phyloP scores from a whole-genome alignment of 2,797 vertebrate genomes.

The Ficedula albicollis region DNA sequence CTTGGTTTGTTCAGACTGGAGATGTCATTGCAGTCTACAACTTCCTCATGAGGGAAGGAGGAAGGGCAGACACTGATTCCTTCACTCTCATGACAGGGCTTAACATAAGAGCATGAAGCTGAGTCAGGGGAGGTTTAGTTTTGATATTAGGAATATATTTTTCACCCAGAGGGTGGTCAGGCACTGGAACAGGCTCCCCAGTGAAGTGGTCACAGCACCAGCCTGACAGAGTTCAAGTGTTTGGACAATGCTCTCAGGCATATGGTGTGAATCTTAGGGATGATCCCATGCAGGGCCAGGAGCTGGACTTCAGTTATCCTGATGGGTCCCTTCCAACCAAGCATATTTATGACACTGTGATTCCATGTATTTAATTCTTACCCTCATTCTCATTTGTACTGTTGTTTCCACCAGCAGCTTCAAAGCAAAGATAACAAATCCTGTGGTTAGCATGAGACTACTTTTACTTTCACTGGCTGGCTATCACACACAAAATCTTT shows the following conservation, averaged over 20 bases:
- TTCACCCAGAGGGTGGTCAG: not conserved
- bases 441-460: not conserved
- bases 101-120: not conserved
- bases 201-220: not conserved
- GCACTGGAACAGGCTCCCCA: not conserved
- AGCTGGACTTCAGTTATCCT: not conserved
- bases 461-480: not conserved
- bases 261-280: not conserved
- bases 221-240: not conserved
- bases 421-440: not conserved
- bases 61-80: not conserved
- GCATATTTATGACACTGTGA: not conserved
- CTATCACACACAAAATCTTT: not conserved
- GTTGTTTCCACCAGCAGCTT: not conserved
- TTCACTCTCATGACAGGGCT: not conserved
- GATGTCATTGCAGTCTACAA: not conserved
- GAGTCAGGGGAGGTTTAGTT: not conserved
- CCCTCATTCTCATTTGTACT: not conserved
- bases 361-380: not conserved
- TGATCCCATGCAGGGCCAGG: not conserved
- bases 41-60: not conserved
- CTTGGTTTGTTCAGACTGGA: not conserved
- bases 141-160: not conserved
- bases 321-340: not conserved
- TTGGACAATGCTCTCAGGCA: not conserved